Percentiles rank a stretch among this genome's conserved stretches.
phyloP scores from a whole-genome alignment of 2,888 invertebrate genomes.

The Cabera pusaria region DNA sequence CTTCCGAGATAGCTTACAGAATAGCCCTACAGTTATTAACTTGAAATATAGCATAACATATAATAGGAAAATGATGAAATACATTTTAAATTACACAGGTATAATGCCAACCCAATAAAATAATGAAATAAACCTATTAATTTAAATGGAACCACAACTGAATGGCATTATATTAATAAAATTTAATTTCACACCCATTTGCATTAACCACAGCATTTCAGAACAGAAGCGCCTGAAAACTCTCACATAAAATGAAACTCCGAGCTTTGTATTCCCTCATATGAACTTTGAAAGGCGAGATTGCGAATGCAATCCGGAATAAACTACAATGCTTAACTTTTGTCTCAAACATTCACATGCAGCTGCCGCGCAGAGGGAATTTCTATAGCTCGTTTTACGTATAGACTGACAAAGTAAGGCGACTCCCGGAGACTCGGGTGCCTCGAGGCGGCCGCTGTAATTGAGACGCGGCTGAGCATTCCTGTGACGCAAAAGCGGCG shows the following conservation, averaged over 20 bases:
- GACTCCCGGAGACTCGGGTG: constrained; percentile 48
- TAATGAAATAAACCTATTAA: too few relatives aligned
- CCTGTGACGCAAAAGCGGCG: constrained; percentile 44
- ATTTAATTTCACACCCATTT: too few relatives aligned
- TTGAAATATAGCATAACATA: too few relatives aligned
- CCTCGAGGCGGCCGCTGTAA: constrained; percentile 52
- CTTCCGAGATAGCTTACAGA: too few relatives aligned
- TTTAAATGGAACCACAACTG: too few relatives aligned
- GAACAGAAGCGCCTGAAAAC: constrained; percentile 21
- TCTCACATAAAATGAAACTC: constrained; percentile 23
- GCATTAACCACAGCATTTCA: constrained; percentile 6
- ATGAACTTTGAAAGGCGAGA: constrained; percentile 42
- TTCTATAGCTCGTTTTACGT: constrained; percentile 55
- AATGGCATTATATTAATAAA: too few relatives aligned
- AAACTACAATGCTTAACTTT: constrained; percentile 56
- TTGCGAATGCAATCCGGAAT: constrained; percentile 53
- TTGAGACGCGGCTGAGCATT: constrained; percentile 57
- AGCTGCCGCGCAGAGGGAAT: constrained; percentile 45
- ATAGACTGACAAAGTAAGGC: constrained; percentile 50
- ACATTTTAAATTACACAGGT: too few relatives aligned
- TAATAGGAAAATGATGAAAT: too few relatives aligned
- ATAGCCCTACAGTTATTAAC: too few relatives aligned
- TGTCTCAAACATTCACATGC: constrained; percentile 55
- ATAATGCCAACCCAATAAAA: too few relatives aligned
- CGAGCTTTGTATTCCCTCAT: constrained; percentile 30